phyloP scores from a whole-genome alignment of 2,113 vertebrate genomes.

The Xerus inauris region DNA sequence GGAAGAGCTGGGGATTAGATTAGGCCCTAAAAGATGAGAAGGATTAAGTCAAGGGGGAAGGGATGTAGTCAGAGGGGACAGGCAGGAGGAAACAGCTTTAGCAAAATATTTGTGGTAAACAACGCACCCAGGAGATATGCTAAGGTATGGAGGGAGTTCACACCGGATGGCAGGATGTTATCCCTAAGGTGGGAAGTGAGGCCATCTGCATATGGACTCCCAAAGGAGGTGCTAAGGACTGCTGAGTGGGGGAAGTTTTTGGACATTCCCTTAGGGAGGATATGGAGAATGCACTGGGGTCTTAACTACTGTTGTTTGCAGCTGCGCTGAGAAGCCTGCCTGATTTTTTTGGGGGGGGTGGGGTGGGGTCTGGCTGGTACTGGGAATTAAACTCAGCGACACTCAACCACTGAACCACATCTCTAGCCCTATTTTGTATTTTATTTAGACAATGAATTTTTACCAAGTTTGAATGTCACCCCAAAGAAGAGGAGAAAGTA shows the following conservation, averaged over 20 bases:
- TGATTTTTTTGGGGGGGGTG: too few relatives aligned
- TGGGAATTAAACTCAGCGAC: too few relatives aligned
- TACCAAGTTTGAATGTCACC: background rate
- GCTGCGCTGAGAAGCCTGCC: background rate
- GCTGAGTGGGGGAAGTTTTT: background rate
- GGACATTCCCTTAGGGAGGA: background rate
- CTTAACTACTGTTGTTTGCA: background rate
- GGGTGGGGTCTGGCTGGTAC: too few relatives aligned
- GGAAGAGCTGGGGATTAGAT: background rate
- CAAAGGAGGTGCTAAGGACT: slow-evolving; percentile 15
- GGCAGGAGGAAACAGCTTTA: background rate
- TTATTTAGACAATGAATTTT: background rate
- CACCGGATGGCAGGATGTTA: slow-evolving; percentile 60
- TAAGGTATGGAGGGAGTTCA: slow-evolving; percentile 7
- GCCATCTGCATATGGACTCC: slow-evolving; percentile 46
- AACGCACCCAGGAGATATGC: slow-evolving; percentile 48
- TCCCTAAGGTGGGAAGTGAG: slow-evolving; percentile 44
- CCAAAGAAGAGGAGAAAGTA: background rate
- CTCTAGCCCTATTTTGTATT: too few relatives aligned
- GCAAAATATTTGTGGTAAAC: slow-evolving; percentile 5
- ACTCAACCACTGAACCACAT: too few relatives aligned
- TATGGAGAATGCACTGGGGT: background rate
- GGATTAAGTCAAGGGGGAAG: slow-evolving; percentile 45
- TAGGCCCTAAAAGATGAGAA: slow-evolving; percentile 42
- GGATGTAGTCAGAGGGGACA: background rate